Conservation (phyloP, 1,140 invertebrate species). For the Euura saliciscinereae region DNA sequence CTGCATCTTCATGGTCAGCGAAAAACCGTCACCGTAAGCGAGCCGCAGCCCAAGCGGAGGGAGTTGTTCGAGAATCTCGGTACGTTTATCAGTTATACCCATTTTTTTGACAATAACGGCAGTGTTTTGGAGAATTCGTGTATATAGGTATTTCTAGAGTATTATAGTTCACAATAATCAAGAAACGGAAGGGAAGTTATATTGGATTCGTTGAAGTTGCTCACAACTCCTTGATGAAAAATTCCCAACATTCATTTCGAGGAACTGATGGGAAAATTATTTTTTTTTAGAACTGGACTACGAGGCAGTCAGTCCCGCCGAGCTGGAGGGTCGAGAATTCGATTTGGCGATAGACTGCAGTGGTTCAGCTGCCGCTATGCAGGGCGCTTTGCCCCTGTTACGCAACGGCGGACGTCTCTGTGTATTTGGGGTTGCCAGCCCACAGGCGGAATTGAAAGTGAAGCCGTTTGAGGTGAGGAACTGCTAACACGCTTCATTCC, state of each 20-base stretch:
- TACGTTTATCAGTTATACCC: conserved; percentile 41
- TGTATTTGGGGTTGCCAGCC: conserved; percentile 64
- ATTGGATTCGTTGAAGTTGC: too few species aligned
- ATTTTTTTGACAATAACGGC: too few species aligned
- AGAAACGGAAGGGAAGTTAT: too few species aligned
- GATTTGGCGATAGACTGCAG: conserved; percentile 74
- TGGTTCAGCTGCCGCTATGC: conserved; percentile 65
- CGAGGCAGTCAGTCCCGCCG: conserved; percentile 61
- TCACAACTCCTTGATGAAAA: too few species aligned
- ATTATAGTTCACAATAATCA: too few species aligned
- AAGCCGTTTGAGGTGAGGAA: conserved; percentile 46
- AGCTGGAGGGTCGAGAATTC: conserved; percentile 60
- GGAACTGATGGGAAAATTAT: neutral
- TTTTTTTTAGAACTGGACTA: conserved; percentile 62
- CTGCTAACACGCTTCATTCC: neutral
- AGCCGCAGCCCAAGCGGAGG: conserved; percentile 64
- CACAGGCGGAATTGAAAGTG: conserved; percentile 54
- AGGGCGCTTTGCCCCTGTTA: conserved; percentile 57
- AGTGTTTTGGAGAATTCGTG: too few species aligned
- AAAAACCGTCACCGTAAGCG: conserved; percentile 67
- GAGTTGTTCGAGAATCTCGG: conserved; percentile 63
- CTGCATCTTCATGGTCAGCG: conserved; percentile 71
- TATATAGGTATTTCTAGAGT: too few species aligned
- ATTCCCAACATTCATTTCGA: too few species aligned
- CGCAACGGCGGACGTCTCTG: conserved; percentile 61